These are phyloP conservation scores for Drosophila colorata DNA, from an alignment of 2,888 invertebrate genomes.

Conservation along the genomic window DNA sequence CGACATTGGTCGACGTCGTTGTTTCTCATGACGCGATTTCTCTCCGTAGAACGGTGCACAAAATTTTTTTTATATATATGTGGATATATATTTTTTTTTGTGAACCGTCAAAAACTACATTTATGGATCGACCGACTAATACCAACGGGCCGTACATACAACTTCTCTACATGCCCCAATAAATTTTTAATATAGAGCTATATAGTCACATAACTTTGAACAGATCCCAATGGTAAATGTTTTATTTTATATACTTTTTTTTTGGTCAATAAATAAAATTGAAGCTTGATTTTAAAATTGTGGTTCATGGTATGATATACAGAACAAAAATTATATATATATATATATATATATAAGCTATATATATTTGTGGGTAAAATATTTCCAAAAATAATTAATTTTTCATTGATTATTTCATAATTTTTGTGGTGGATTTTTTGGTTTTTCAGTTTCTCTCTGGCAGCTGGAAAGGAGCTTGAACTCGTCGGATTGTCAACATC, in stretches of 20 bases:
- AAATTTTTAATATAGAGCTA: conserved; percentile 50
- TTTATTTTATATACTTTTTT: conserved; percentile 27
- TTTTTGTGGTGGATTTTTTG: conserved; percentile 5
- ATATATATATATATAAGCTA: conserved; percentile 33
- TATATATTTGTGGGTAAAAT: conserved; percentile 34
- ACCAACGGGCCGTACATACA: conserved; percentile 67
- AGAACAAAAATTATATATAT: conserved; percentile 65
- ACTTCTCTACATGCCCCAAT: conserved; percentile 68
- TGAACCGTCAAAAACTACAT: conserved; percentile 55
- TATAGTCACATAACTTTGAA: conserved; percentile 73
- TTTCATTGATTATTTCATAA: conserved; percentile 25
- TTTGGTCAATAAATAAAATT: conserved; percentile 64
- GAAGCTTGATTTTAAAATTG: conserved; percentile 58
- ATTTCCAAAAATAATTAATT: conserved; percentile 37
- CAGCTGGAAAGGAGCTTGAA: conserved; percentile 15
- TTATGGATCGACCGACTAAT: conserved; percentile 57
- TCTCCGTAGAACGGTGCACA: conserved; percentile 44
- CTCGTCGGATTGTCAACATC: conserved; percentile 63
- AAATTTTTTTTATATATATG: background rate
- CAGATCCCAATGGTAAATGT: conserved; percentile 76
- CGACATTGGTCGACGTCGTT: conserved; percentile 42
- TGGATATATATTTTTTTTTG: conserved; percentile 8
- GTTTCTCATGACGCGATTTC: conserved; percentile 31
- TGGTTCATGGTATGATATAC: conserved; percentile 75
- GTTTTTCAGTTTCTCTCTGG: conserved; percentile 29